A percentile compares a stretch with the other conserved stretches of the same genome.
Conservation (phyloP, 2,113 vertebrate species). For the Lepus europaeus region DNA sequence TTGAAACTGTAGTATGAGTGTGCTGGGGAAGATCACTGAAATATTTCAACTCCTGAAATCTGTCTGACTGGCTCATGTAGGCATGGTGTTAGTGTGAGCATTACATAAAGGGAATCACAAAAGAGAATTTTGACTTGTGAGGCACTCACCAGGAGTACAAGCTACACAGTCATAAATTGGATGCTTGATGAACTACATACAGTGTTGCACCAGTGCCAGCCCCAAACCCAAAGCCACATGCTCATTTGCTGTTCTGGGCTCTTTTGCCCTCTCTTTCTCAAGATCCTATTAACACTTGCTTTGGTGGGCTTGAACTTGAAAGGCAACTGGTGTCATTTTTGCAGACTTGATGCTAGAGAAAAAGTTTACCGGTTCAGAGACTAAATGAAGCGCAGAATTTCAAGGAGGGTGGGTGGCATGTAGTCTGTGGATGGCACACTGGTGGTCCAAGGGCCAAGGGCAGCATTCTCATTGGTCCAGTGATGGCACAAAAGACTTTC, state of each 20-base stretch:
- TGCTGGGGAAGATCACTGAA: constrained; percentile 31
- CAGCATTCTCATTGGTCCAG: background rate
- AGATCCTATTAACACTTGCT: background rate
- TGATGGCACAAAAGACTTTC: background rate
- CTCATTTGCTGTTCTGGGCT: constrained; percentile 24
- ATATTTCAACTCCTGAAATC: constrained; percentile 25
- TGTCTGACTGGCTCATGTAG: constrained; percentile 20
- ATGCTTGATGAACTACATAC: background rate
- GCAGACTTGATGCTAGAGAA: background rate
- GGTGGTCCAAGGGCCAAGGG: background rate
- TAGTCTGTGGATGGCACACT: background rate
- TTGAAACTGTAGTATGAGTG: constrained; percentile 57
- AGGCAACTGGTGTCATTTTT: background rate
- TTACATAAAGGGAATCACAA: constrained; percentile 45
- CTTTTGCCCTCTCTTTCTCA: constrained; percentile 39
- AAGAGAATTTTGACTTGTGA: background rate
- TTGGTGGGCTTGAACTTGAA: background rate
- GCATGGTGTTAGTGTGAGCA: background rate
- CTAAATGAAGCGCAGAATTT: background rate
- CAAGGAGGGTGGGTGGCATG: background rate
- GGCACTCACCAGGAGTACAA: background rate
- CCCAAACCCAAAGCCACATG: constrained; percentile 41
- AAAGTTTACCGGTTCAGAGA: background rate
- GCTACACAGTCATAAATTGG: constrained; percentile 28
- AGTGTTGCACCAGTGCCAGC: background rate